Base-by-base conservation (phyloP, 1,140 invertebrate species). In the Caenorhabditis remanei region DNA sequence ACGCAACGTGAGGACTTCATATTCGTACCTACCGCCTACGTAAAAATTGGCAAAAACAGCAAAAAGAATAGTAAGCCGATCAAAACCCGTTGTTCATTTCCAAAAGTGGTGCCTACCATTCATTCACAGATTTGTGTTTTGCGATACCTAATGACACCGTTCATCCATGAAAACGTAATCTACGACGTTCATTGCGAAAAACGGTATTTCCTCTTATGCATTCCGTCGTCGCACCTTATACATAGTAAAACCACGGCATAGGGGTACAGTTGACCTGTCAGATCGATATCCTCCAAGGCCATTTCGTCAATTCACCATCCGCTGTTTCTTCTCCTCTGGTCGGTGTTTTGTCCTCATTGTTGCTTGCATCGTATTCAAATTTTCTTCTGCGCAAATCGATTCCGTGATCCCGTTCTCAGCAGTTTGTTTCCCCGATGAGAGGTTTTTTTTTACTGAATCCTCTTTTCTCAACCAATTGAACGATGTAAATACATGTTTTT, bases 251-350 rank as follows among this genome's bases (percentile, higher is more conserved):
- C 46, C 11, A n/a, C 67, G 7, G n/a, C 61, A 79, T 24, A n/a
- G 71, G 71, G 46, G 71, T 79, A 50, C 71, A 50, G 71, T 79
- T 79, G 71, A 79, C 71, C 71, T 79, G 71, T 53, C 71, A 79
- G 71, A 79, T 79, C 71, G 71, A 79, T 79, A 79, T 79, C 71
- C 71, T 79, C 71, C 71, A 79, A 79, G 71, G 71, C 71, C 71
- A n/a, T 79, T 79, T 79, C 71, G 71, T 79, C 71, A 79, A 50
- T 79, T 79, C 40, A 13, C 14, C 40, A n/a, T 79, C 32, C 24
- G 13, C n/a, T 32, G 50, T 67, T 67, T 19, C 32, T 40, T 21
- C 21, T 40, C 40, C 40, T 9, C 63, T 40, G 32, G 46, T 3
- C 7, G 46, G 8, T 79, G 71, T 79, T 53, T 53, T 79, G 71